Evolutionary conservation across 2,888 invertebrate species (phyloP), one percentile per base, ranked within the genome.

Genomic region (Lepidochrysops patricia): DNA sequence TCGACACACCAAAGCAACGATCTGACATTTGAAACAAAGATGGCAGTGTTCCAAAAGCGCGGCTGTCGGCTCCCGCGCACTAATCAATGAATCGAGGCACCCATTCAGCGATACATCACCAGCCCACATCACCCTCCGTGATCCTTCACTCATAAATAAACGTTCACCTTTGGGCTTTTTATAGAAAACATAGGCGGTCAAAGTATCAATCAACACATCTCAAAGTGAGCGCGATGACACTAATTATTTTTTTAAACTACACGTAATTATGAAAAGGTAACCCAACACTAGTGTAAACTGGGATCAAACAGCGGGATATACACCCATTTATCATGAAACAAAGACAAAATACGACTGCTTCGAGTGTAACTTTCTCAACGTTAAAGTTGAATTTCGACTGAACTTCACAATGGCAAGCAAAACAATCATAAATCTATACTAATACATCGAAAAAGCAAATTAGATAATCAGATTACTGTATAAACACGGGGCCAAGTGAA

Each of bases 1-100:
- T 66, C 62, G 63, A 65, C 63, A 64, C 57, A 57, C 60, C 57
- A 59, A 58, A 60, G 60, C 62, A 65, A 65, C 62, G 62, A 66
- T 66, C 61, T 66, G 68, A 67, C 66, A 68, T 64, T 66, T 64
- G 70, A 66, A 68, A 71, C 71, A 72, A 70, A 68, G 68, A 71
- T 72, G 72, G 72, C 72, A 68, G 48, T 58, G 27, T 29, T 68
- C 71, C 72, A 69, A 70, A 61, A 62, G 60, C 60, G 32, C 54
- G 62, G 61, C 63, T 64, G 68, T 61, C 66, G 57, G 64, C 66
- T 66, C 66, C 67, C 67, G 66, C 66, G 64, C 62, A 64, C 59
- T 59, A 52, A 67, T 72, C 70, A 72, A 73, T 72, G 72, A 66
- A 61, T 56, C 63, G 66, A 67, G 67, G 67, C 66, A 68, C 68